Evolutionary conservation across 2,888 invertebrate genomes (phyloP).

Genomic region (Meiosimyza decipiens): DNA sequence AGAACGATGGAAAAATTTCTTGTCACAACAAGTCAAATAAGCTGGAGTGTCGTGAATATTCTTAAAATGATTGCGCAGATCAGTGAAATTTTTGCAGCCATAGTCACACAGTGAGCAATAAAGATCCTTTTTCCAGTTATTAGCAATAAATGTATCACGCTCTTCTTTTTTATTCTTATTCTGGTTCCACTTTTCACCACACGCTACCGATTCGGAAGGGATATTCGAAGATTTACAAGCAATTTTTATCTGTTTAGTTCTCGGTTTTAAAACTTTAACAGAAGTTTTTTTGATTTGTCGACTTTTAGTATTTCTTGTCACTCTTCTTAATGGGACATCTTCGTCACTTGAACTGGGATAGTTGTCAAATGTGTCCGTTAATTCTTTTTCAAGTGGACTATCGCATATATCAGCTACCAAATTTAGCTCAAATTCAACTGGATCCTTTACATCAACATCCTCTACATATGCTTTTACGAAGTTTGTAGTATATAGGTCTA

Average conservation of each 20-base stretch:
- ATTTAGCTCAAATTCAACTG: not conserved
- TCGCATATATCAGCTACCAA: not conserved
- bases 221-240: not conserved
- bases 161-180: conserved; percentile 39
- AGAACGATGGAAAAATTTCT: conserved; percentile 47
- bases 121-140: conserved; percentile 44
- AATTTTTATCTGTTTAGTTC: conserved; percentile 32
- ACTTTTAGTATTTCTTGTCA: not conserved
- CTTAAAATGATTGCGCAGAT: conserved; percentile 45
- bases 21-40: conserved; percentile 49
- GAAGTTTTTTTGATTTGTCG: not conserved
- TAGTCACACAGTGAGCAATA: conserved; percentile 45
- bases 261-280: conserved; percentile 8
- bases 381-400: not conserved
- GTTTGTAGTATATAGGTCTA: not conserved
- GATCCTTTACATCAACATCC: not conserved
- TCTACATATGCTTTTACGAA: conserved; percentile 18
- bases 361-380: not conserved
- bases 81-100: conserved; percentile 40
- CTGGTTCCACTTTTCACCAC: not conserved
- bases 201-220: conserved; percentile 16
- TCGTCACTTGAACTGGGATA: not conserved
- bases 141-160: conserved; percentile 46
- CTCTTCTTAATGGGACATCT: not conserved
- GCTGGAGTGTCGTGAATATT: conserved; percentile 43